phyloP scores from a whole-genome alignment of 2,797 vertebrate species.

The Anableps anableps region DNA sequence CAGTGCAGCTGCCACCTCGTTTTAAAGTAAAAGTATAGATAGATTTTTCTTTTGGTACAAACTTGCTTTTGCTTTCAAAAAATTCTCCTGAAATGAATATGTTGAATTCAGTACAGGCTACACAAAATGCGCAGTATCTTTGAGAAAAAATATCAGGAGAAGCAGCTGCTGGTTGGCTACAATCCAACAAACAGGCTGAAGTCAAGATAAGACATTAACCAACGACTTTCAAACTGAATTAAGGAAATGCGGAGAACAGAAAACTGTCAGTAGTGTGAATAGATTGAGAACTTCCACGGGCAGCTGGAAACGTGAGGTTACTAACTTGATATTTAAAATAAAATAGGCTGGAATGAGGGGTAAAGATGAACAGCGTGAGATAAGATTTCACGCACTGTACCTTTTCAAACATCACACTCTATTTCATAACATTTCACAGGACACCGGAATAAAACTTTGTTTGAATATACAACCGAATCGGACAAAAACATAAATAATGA shows the following conservation, averaged over 20 bases:
- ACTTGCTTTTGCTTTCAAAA: neutral
- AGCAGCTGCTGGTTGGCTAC: conserved; percentile 24
- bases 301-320: too few relatives aligned
- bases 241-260: neutral
- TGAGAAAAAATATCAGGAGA: neutral
- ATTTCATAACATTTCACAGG: neutral
- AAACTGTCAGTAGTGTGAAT: neutral
- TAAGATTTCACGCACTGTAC: neutral
- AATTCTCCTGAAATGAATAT: neutral
- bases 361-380: neutral
- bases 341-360: too few relatives aligned
- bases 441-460: neutral
- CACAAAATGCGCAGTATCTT: neutral
- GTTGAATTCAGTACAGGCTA: neutral
- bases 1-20: too few relatives aligned
- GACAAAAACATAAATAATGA: neutral
- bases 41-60: neutral
- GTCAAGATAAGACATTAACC: conserved; percentile 12
- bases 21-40: too few relatives aligned
- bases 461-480: neutral
- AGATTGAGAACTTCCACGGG: neutral
- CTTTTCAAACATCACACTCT: neutral
- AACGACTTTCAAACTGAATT: neutral
- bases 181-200: conserved; percentile 7
- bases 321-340: too few relatives aligned